Conservation (phyloP, 2,113 vertebrate species). For the Odontesthes bonariensis region DNA sequence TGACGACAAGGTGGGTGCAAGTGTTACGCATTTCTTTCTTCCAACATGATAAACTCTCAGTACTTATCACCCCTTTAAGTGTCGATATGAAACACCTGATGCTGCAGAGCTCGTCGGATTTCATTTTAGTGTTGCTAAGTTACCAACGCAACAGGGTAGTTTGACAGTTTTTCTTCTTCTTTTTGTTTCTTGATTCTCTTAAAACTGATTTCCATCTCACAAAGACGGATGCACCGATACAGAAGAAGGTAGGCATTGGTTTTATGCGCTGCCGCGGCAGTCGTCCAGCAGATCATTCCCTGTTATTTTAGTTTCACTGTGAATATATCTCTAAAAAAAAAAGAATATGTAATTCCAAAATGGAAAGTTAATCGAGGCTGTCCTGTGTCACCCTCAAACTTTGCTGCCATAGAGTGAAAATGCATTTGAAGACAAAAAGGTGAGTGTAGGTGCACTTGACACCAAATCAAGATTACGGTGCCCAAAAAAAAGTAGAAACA, state of each 20-base stretch:
- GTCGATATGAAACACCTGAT: background rate
- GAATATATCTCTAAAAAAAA: conserved; percentile 7
- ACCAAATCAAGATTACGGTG: conserved; percentile 8
- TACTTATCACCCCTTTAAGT: too few relatives aligned
- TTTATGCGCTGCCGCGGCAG: background rate
- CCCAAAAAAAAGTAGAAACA: background rate
- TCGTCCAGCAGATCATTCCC: background rate
- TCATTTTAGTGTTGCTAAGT: background rate
- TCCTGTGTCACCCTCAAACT: conserved; percentile 25
- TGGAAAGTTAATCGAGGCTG: conserved; percentile 19
- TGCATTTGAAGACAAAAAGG: conserved; percentile 49
- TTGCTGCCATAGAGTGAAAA: conserved; percentile 43
- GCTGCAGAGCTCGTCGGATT: too few relatives aligned
- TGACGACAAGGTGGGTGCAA: conserved; percentile 64
- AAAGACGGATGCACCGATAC: conserved; percentile 60
- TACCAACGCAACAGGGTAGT: background rate
- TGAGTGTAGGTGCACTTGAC: conserved; percentile 38
- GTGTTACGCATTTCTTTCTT: background rate
- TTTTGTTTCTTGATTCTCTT: background rate
- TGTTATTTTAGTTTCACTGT: background rate
- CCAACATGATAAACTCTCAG: background rate
- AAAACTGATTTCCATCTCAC: conserved; percentile 47
- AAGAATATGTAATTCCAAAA: background rate
- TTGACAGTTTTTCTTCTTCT: conserved; percentile 30
- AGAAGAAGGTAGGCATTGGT: conserved; percentile 67